phyloP scores from a whole-genome alignment of 2,888 invertebrate genomes.

The Drosophila dives region DNA sequence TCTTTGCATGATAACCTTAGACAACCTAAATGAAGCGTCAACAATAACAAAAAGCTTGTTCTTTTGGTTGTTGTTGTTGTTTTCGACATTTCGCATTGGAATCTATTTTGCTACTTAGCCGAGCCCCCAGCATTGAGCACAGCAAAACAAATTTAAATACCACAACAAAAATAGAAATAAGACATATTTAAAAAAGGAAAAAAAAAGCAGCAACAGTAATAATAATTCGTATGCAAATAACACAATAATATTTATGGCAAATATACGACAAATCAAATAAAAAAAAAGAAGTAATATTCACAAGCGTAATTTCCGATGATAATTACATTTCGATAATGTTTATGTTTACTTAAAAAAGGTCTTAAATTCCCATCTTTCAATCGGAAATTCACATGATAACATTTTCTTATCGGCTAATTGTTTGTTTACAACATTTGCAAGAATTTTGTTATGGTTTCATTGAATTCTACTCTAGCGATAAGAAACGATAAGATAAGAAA shows the following conservation, averaged over 20 bases:
- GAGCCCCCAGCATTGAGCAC: conserved; percentile 64
- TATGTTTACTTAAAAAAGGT: conserved; percentile 9
- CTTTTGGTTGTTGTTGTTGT: conserved; percentile 36
- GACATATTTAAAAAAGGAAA: neutral
- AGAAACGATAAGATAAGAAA: conserved; percentile 30
- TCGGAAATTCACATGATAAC: conserved; percentile 23
- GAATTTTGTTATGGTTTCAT: conserved; percentile 19
- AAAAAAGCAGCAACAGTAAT: conserved; percentile 12
- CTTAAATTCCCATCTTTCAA: conserved; percentile 40
- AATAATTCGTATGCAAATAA: conserved; percentile 31
- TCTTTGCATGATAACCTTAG: conserved; percentile 64
- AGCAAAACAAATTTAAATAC: conserved; percentile 1
- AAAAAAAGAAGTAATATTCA: neutral
- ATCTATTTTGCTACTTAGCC: conserved; percentile 49
- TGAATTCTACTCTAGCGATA: neutral
- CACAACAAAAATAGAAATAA: conserved; percentile 24
- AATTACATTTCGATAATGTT: conserved; percentile 13
- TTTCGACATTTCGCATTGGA: conserved; percentile 35
- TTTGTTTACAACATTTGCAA: conserved; percentile 66
- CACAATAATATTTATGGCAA: conserved; percentile 50
- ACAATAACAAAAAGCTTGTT: conserved; percentile 26
- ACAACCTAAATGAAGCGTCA: conserved; percentile 43
- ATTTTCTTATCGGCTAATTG: conserved; percentile 69
- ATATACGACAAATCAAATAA: conserved; percentile 5
- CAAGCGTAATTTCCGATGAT: conserved; percentile 13